Evolutionary conservation across 2,113 vertebrate genomes (phyloP).

Genomic region (Onychorhynchus coronatus): DNA sequence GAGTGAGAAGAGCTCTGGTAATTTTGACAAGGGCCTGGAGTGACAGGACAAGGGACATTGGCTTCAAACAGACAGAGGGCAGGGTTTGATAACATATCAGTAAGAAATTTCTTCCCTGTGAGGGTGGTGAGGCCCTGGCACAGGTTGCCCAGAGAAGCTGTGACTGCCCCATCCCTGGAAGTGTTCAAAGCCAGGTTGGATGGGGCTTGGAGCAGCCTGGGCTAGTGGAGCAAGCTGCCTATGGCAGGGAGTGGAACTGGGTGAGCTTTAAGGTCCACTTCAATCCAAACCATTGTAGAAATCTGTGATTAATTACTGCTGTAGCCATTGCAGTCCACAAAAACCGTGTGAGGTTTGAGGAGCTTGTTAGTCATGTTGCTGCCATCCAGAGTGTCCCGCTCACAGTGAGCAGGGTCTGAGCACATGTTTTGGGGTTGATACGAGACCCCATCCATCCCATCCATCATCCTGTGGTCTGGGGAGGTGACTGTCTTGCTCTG

Average conservation of each 20-base stretch:
- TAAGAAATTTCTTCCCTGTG: neutral
- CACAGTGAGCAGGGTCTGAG: rapidly evolving
- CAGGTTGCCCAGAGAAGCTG: neutral
- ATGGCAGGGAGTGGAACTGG: neutral
- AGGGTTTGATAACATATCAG: neutral
- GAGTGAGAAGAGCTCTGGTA: neutral
- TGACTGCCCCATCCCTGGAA: neutral
- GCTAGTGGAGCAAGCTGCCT: neutral
- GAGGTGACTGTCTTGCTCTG: neutral
- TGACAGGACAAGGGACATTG: too few species aligned
- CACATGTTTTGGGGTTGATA: neutral
- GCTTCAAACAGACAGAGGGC: neutral
- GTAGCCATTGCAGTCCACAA: rapidly evolving
- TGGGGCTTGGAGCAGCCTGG: neutral
- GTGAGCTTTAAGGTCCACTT: neutral
- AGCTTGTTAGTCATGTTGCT: rapidly evolving
- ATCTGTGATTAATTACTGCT: neutral
- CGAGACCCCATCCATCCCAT: rapidly evolving
- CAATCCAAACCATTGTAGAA: neutral
- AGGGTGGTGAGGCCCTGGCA: neutral
- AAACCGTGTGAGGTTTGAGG: rapidly evolving
- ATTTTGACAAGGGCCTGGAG: neutral
- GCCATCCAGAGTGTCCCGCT: neutral
- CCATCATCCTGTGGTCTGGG: neutral
- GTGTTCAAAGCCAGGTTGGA: neutral